These are phyloP conservation scores for Eidolon helvum DNA, from an alignment of 2,113 vertebrate genomes.

Conservation along the genomic window DNA sequence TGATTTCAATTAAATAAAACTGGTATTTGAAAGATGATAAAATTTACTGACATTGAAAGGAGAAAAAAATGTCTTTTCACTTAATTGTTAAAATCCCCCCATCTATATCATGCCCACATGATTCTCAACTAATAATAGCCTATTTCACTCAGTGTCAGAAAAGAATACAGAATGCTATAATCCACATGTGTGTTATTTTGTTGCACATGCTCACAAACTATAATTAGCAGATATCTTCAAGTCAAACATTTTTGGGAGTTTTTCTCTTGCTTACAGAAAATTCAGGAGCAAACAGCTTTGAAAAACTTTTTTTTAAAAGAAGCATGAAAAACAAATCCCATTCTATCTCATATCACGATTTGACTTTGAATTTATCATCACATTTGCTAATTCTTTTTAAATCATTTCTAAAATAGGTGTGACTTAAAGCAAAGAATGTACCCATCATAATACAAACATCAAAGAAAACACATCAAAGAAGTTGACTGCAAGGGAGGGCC, in stretches of 20 bases:
- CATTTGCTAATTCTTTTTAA: slow-evolving; percentile 49
- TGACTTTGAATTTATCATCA: slow-evolving; percentile 20
- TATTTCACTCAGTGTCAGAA: slow-evolving; percentile 64
- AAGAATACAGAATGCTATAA: slow-evolving; percentile 43
- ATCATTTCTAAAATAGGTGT: not conserved
- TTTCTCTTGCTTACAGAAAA: slow-evolving; percentile 58
- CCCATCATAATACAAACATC: not conserved
- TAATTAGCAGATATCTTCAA: slow-evolving; percentile 72
- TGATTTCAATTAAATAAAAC: slow-evolving; percentile 50
- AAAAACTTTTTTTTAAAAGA: not conserved
- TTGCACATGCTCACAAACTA: slow-evolving; percentile 61
- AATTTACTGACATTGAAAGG: slow-evolving; percentile 40
- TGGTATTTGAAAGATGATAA: slow-evolving; percentile 47
- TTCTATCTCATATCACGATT: slow-evolving; percentile 37
- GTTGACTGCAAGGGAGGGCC: not conserved
- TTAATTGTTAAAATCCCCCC: slow-evolving; percentile 62
- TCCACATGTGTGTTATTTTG: slow-evolving; percentile 69
- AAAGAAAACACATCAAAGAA: slow-evolving; percentile 47
- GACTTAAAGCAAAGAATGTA: slow-evolving; percentile 50
- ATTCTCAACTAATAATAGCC: slow-evolving; percentile 70
- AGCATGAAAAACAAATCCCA: not conserved
- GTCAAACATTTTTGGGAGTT: slow-evolving; percentile 55
- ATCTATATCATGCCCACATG: slow-evolving; percentile 55
- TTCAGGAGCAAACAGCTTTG: slow-evolving; percentile 40
- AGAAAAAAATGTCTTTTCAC: slow-evolving; percentile 56